phyloP scores from a whole-genome alignment of 2,888 invertebrate species.

The Conomelus anceps region DNA sequence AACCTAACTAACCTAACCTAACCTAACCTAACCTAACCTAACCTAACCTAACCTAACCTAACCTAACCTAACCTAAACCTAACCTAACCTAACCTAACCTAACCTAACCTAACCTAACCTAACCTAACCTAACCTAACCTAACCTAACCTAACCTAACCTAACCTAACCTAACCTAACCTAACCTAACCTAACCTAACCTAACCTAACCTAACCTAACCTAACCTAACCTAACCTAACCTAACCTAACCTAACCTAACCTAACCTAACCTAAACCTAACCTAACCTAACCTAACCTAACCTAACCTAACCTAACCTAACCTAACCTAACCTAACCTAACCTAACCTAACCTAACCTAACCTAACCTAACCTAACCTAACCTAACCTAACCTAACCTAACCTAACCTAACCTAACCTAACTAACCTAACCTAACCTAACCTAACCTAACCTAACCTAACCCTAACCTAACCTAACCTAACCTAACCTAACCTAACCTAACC shows the following conservation, averaged over 20 bases:
- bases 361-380: constrained; percentile 22
- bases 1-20: constrained; percentile 27
- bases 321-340: constrained; percentile 20
- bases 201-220: constrained; percentile 17
- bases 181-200: constrained; percentile 26
- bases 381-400: constrained; percentile 26
- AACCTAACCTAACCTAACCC: constrained; percentile 23
- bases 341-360: constrained; percentile 4
- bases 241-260: constrained; percentile 27
- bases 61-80: too few relatives aligned
- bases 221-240: constrained; percentile 22
- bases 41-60: constrained; percentile 15
- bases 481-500: background rate
- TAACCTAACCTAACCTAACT: background rate
- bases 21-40: constrained; percentile 27
- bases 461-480: constrained; percentile 26
- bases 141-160: constrained; percentile 27
- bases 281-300: constrained; percentile 20
- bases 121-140: constrained; percentile 27
- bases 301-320: constrained; percentile 20
- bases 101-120: constrained; percentile 24
- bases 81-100: constrained; percentile 24
- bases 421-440: background rate
- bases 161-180: constrained; percentile 25
- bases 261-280: too few relatives aligned